Base-by-base conservation (phyloP, 1,140 invertebrate species). In the Orchesella cincta region DNA sequence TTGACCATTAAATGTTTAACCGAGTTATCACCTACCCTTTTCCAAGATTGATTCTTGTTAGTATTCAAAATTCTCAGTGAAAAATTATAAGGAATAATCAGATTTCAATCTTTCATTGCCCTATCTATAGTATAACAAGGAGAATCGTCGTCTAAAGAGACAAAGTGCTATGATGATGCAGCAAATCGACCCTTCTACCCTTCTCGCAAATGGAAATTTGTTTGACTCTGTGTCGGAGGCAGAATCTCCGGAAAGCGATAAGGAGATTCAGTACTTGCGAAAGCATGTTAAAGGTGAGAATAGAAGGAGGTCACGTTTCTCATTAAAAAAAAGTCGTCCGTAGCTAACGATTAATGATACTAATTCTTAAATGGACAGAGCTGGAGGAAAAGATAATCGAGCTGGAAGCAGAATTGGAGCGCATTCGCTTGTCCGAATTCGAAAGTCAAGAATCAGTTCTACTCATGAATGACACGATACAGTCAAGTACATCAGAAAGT, bases 371-470 rank as follows among this genome's bases (percentile, higher is more conserved):
- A 46, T 78, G 67, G 20, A 36, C 52, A 82, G 81, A 82, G 26
- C 39, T 82, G 54, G 79, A 82, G 73, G 52, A 26, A 18, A 34
- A 71, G 28, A 57, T 79, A 31, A 64, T 82, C 2, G 77, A 78
- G 14, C 74, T 82, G 26, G 81, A 82, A n/a, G 74, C 34, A 34
- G 79, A 82, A 36, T 39, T 82, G 54, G 81, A 82, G 62, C 74
- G 71, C 33, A 78, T 74, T 8, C 79, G 77, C 31, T 64, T 80
- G 1, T 77, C 81, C 0, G 81, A 82, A 62, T 82, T 82, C 34
- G 81, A 82, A 77, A 80, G 76, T 14, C 81, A 82, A 72, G 81
- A 82, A 57, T 79, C 79, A 16, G 75, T 80, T 0, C 73, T 82
- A 51, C 46, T 80, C 8, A 80, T 82, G 74, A 82, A 78, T 62